These are phyloP conservation scores for Theristus sp. DNA, from an alignment of 2,888 invertebrate genomes.

Conservation along the genomic window DNA sequence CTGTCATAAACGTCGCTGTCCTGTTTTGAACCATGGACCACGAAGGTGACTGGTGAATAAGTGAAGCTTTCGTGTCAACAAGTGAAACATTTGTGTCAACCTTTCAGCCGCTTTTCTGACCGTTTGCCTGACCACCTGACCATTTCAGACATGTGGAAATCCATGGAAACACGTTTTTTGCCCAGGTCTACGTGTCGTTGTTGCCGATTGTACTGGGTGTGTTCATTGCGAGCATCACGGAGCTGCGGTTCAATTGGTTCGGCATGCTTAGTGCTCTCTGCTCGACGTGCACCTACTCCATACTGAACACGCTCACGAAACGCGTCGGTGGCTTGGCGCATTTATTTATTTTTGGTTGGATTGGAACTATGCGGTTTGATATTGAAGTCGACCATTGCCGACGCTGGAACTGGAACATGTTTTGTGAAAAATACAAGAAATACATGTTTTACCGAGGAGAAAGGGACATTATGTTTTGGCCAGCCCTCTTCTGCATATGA, in stretches of 20 bases:
- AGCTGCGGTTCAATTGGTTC: conserved; percentile 66
- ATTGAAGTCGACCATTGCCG: too few relatives aligned
- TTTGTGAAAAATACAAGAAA: too few relatives aligned
- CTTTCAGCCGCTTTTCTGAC: neutral
- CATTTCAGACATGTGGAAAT: neutral
- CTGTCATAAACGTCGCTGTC: too few relatives aligned
- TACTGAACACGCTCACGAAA: conserved; percentile 86
- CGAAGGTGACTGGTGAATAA: too few relatives aligned
- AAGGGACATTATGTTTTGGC: too few relatives aligned
- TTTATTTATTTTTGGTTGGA: neutral
- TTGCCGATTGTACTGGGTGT: conserved; percentile 77
- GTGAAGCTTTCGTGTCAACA: too few relatives aligned
- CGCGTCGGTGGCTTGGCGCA: conserved; percentile 43
- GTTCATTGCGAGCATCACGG: conserved; percentile 70
- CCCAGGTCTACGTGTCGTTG: conserved; percentile 56
- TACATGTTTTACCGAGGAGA: too few relatives aligned
- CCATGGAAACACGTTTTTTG: neutral
- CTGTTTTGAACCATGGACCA: too few relatives aligned
- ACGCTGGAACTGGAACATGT: too few relatives aligned
- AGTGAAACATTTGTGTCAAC: too few relatives aligned
- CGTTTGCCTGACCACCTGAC: neutral
- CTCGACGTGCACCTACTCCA: conserved; percentile 72
- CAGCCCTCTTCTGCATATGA: too few relatives aligned
- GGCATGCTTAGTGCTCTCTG: conserved; percentile 67
- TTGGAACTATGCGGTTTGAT: neutral